Percentiles rank a stretch among this genome's conserved stretches.
Conservation (phyloP, 2,797 vertebrate genomes). For the Brotula barbata region DNA sequence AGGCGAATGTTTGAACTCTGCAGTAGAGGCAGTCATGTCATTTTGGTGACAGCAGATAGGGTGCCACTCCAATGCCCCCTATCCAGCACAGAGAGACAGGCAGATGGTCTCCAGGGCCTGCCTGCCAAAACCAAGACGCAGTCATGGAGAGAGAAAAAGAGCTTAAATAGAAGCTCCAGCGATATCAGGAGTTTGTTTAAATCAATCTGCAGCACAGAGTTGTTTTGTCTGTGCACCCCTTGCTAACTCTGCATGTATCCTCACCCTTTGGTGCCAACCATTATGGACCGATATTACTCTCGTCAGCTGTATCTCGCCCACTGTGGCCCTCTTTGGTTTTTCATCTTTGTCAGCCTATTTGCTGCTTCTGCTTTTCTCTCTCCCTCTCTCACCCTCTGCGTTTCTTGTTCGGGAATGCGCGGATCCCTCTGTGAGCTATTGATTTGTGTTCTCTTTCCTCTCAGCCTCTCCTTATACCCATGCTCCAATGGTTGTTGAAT, state of each 20-base stretch:
- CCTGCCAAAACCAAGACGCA: slow-evolving; percentile 43
- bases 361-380: slow-evolving; percentile 15
- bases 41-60: slow-evolving; percentile 58
- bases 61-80: slow-evolving; percentile 50
- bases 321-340: slow-evolving; percentile 45
- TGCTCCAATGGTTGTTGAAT: slow-evolving; percentile 60
- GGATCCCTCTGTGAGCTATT: slow-evolving; percentile 49
- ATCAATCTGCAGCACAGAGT: slow-evolving; percentile 38
- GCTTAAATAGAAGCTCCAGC: slow-evolving; percentile 26
- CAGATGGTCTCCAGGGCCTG: slow-evolving; percentile 57
- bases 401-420: slow-evolving; percentile 47
- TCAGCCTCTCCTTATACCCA: slow-evolving; percentile 42
- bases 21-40: slow-evolving; percentile 36
- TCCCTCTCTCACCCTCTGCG: slow-evolving; percentile 13
- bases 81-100: slow-evolving; percentile 49
- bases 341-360: slow-evolving; percentile 34
- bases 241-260: slow-evolving; percentile 35
- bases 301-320: slow-evolving; percentile 23
- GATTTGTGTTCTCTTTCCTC: slow-evolving; percentile 55
- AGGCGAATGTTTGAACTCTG: slow-evolving; percentile 13
- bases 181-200: slow-evolving; percentile 57
- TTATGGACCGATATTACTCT: slow-evolving; percentile 25
- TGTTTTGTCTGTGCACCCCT: slow-evolving; percentile 40
- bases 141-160: slow-evolving; percentile 16
- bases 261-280: slow-evolving; percentile 27